Evolutionary conservation across 2,797 vertebrate species (phyloP).

Genomic region (Sebastes reedi): DNA sequence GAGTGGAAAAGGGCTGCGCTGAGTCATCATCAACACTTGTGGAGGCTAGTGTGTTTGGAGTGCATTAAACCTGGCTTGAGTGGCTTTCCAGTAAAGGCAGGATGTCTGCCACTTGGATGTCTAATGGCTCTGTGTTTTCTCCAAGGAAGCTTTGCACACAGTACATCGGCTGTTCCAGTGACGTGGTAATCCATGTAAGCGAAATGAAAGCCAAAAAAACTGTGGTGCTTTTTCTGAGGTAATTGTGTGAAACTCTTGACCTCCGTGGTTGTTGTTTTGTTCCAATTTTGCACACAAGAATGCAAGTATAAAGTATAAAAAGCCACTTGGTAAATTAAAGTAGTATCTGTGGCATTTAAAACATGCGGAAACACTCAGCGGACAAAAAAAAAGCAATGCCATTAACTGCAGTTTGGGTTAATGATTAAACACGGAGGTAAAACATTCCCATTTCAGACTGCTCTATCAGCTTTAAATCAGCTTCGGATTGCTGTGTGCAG

Average conservation of each 20-base stretch:
- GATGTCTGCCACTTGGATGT: slow-evolving; percentile 58
- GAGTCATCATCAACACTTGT: slow-evolving; percentile 71
- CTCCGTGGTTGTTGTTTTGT: neutral
- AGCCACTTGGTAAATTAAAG: slow-evolving; percentile 34
- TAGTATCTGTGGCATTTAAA: slow-evolving; percentile 40
- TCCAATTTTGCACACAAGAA: slow-evolving; percentile 25
- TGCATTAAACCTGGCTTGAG: slow-evolving; percentile 65
- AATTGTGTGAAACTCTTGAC: slow-evolving; percentile 1
- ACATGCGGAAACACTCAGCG: neutral
- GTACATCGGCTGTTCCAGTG: slow-evolving; percentile 15
- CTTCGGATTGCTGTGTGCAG: neutral
- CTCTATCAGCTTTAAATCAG: slow-evolving; percentile 34
- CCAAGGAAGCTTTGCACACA: slow-evolving; percentile 13
- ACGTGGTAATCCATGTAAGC: slow-evolving; percentile 25
- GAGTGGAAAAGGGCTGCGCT: slow-evolving; percentile 58
- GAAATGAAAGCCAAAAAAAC: slow-evolving; percentile 4
- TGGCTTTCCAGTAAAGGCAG: slow-evolving; percentile 63
- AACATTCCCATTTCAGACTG: slow-evolving; percentile 31
- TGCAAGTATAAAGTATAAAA: slow-evolving; percentile 11
- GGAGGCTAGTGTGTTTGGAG: slow-evolving; percentile 40
- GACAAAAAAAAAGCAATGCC: neutral
- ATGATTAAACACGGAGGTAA: slow-evolving; percentile 39
- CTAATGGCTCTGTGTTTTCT: slow-evolving; percentile 37
- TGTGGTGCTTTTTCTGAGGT: neutral
- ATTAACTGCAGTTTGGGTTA: slow-evolving; percentile 21